phyloP scores from a whole-genome alignment of 2,888 invertebrate species.

The Ecliptopera silaceata region DNA sequence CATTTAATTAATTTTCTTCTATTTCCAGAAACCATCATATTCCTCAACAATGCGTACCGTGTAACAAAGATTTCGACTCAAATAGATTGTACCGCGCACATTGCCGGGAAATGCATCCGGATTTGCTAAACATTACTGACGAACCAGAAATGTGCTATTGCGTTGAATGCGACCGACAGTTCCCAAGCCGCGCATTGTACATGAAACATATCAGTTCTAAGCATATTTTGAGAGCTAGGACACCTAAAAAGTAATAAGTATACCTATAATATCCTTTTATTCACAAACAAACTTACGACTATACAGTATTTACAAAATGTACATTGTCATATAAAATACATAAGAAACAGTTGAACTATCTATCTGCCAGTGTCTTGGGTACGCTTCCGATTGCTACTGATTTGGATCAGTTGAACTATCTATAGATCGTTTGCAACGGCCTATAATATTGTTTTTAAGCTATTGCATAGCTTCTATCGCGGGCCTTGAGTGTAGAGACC shows the following conservation, averaged over 20 bases:
- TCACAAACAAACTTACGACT: too few relatives aligned
- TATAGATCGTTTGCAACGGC: too few relatives aligned
- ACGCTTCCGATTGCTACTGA: too few relatives aligned
- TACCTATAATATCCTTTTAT: too few relatives aligned
- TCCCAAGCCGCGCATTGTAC: slow-evolving; percentile 31
- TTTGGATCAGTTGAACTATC: too few relatives aligned
- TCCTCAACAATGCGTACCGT: slow-evolving; percentile 33
- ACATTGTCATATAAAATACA: too few relatives aligned
- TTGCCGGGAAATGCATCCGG: slow-evolving; percentile 32
- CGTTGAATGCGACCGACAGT: slow-evolving; percentile 42
- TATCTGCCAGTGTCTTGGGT: too few relatives aligned
- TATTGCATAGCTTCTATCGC: too few relatives aligned
- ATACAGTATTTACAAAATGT: too few relatives aligned
- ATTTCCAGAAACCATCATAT: slow-evolving; percentile 36
- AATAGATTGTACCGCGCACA: slow-evolving; percentile 26
- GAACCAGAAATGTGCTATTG: slow-evolving; percentile 42
- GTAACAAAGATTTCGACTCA: slow-evolving; percentile 30
- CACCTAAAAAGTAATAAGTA: slow-evolving; percentile 11
- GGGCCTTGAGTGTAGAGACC: too few relatives aligned
- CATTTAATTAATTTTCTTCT: not conserved
- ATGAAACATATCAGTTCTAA: slow-evolving; percentile 33
- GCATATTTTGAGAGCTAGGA: slow-evolving; percentile 18
- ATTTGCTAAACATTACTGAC: slow-evolving; percentile 10
- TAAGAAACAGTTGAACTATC: too few relatives aligned
- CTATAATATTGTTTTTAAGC: too few relatives aligned